Evolutionary conservation across 2,113 vertebrate species (phyloP), one percentile per base, ranked within the genome.

Genomic region (Pterocles burchelli): DNA sequence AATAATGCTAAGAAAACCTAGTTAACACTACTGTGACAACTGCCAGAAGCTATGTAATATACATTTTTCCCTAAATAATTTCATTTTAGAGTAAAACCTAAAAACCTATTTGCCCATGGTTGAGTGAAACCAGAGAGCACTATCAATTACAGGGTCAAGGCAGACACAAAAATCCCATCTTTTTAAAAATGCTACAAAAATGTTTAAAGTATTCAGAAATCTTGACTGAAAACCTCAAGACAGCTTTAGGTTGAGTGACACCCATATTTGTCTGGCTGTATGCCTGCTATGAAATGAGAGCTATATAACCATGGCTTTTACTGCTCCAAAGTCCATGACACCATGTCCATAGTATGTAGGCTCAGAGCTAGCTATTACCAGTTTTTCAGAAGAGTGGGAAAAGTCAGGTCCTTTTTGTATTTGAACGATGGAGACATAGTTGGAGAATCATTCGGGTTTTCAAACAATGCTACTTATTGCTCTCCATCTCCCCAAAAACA

Each of bases 61-160:
- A 31, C 0, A 34, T 10, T 49, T 81, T 65, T 34, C 15, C 25
- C 10, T 2, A 83, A 61, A 63, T 55, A 0, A 31, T 57, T 81
- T 77, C 0, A 14, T 34, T 83, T 48, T 67, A n/a, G 25, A 75
- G 45, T 59, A 78, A 93, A 89, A 15, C 6, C 5, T 80, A 55
- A 77, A 93, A 93, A 43, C 6, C 10, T 38, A 15, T 76, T 83
- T 80, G 4, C 7, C 19, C 5, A 13, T 10, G 62, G 9, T 15
- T 1, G 0, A 62, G 20, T 26, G 33, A 88, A 65, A 2, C 7
- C 7, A 57, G 8, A 13, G 2, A 67, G 1, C 5, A 43, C 72
- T 71, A 55, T 48, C 59, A 91, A 83, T 73, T 76, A 43, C 5
- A 70, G 10, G 6, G 10, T 86, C 59, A 77, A 38, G 25, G 22